Evolutionary conservation across 2,113 vertebrate genomes (phyloP), one percentile per base, ranked within the genome.

Genomic region (Girardinichthys multiradiatus): DNA sequence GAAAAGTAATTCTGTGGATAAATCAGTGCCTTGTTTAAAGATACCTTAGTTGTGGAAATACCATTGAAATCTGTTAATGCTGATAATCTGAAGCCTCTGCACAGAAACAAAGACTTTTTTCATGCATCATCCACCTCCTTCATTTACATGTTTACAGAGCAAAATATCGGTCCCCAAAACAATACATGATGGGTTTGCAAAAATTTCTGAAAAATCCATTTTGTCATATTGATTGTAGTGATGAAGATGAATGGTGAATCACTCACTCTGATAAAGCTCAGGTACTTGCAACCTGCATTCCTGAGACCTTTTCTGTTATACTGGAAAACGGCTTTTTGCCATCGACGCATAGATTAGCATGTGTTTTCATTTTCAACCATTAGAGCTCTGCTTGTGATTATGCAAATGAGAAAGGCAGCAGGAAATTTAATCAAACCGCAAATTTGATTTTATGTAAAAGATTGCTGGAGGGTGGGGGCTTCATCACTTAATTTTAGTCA

Each of bases 351-450:
- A 72, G 68, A 87, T 77, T 84, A 88, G 82, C 90, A 79, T 88
- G 86, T 88, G 87, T 91, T 91, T 87, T 85, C 86, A 90, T 87
- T 91, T 88, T 69, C 66, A 81, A 85, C 88, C 88, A 91, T 93
- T 92, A 88, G 83, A 89, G 86, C 74, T 77, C 86, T 87, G 88
- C 88, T 92, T 86, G 84, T 89, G 86, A 90, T 90, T 91, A 94
- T 90, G 91, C 80, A 92, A 93, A 92, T 93, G 80, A 90, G 87
- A 77, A 81, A 90, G 90, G 85, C 90, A 88, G 86, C 74, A 81
- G 86, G 88, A 91, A 92, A 94, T 93, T 91, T 91, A 94, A 95
- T 94, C 87, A 93, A 82, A 58, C 70, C 31, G 21, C 66, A 93
- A 92, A 94, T 93, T 90, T 87, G 88, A 89, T 93, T 93, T 88